phyloP scores from a whole-genome alignment of 2,797 vertebrate genomes.

The Channa striata region DNA sequence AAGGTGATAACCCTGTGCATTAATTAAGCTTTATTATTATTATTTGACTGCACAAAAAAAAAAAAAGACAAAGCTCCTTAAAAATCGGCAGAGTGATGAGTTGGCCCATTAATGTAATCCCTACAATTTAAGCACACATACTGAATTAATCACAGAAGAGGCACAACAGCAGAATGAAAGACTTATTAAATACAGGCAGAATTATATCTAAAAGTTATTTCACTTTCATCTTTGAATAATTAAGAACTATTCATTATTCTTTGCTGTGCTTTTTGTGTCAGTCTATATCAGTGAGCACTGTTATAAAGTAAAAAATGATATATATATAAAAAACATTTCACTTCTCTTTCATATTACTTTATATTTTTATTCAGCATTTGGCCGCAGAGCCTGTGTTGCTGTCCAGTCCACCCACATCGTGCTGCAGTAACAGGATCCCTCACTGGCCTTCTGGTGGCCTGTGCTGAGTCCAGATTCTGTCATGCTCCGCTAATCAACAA shows the following conservation, averaged over 20 bases:
- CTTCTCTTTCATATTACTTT: background rate
- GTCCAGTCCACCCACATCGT: background rate
- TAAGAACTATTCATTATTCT: background rate
- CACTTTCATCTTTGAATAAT: constrained; percentile 9
- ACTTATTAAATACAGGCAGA: constrained; percentile 7
- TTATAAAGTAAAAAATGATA: background rate
- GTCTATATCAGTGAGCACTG: background rate
- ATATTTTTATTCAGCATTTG: constrained; percentile 1
- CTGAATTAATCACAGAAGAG: constrained; percentile 18
- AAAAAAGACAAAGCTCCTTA: constrained; percentile 43
- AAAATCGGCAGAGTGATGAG: constrained; percentile 27
- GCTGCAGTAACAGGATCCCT: constrained; percentile 1
- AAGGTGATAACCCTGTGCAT: constrained; percentile 37
- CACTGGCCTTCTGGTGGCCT: constrained; percentile 9
- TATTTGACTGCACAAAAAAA: constrained; percentile 41
- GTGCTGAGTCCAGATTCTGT: constrained; percentile 7
- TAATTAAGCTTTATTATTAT: constrained; percentile 51
- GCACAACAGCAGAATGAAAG: constrained; percentile 21
- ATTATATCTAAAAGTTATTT: constrained; percentile 6
- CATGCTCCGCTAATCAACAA: constrained; percentile 34
- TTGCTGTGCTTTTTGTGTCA: background rate
- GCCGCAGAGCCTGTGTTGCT: background rate
- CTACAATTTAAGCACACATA: background rate
- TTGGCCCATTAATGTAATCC: constrained; percentile 18
- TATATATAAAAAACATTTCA: background rate